Base-by-base conservation (phyloP, 2,797 vertebrate genomes). In the Paedocypris micromegethes region DNA sequence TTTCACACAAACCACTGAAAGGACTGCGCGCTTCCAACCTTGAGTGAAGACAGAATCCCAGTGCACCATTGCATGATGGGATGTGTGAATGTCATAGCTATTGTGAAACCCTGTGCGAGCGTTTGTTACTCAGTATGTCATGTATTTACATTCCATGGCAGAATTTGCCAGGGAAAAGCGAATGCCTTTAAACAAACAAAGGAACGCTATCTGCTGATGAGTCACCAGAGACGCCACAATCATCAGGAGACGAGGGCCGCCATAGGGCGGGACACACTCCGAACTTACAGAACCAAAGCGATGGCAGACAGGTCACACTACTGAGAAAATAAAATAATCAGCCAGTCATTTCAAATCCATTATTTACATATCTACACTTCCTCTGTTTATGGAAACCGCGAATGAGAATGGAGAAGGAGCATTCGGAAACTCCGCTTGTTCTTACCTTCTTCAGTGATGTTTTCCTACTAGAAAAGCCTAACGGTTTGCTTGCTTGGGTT, bases 341-440 rank as follows among this genome's bases (percentile, higher is more conserved):
- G n/a, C 38, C 7, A 6, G 37, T 5, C 67, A 53, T 77, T 72
- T 67, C 66, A 64, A 60, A 59, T 64, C 68, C 61, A 73, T 65
- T 77, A 52, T 77, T 75, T 75, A 79, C 57, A 73, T 64, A 53
- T 72, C 68, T 51, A 71, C 65, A 71, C 52, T 66, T 77, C 65
- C 68, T 72, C 55, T 71, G 78, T 72, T 75, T 77, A 75, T 75
- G 68, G 66, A 74, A 65, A 63, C 58, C 62, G 9, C 9, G 40
- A 6, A 39, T n/a, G 40, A n/a, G 56, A 44, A 53, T 6, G 9
- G 38, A 23, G 9, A 45, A 7, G 5, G 38, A 9, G n/a, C 4
- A 53, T n/a, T 53, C 41, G 41, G 43, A 44, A 39, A 37, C 3
- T 39, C 40, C 7, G 5, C 39, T 8, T 5, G 7, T 23, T 23